phyloP scores from a whole-genome alignment of 2,113 vertebrate species.

The Malurus alboscapulatus region DNA sequence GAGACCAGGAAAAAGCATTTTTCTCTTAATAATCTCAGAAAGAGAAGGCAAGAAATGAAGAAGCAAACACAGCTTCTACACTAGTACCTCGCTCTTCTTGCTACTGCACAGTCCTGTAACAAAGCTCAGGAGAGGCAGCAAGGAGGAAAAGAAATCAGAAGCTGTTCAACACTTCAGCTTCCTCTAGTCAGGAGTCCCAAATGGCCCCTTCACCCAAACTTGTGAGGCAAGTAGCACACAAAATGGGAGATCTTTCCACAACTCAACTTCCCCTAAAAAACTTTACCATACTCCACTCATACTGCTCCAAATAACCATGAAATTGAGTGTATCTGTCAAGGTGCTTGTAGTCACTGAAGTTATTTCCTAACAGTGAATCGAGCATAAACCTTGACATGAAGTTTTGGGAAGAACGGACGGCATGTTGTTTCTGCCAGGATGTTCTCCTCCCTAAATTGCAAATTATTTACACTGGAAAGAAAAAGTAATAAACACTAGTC shows the following conservation, averaged over 20 bases:
- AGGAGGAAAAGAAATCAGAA: neutral
- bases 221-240: fast-evolving
- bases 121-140: neutral
- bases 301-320: neutral
- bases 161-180: neutral
- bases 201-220: neutral
- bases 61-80: neutral
- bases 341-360: neutral
- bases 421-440: neutral
- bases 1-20: neutral
- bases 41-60: neutral
- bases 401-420: neutral
- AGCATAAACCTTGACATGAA: neutral
- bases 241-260: neutral
- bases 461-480: neutral
- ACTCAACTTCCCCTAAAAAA: neutral
- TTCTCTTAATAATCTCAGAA: neutral
- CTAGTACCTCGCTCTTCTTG: neutral
- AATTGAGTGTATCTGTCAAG: neutral
- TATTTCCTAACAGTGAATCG: neutral
- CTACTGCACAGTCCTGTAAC: neutral
- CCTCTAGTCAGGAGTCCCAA: neutral
- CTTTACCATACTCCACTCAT: neutral
- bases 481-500: neutral
- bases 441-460: neutral